Base-by-base conservation (phyloP, 2,888 invertebrate genomes). In the Drosophila meridiana region DNA sequence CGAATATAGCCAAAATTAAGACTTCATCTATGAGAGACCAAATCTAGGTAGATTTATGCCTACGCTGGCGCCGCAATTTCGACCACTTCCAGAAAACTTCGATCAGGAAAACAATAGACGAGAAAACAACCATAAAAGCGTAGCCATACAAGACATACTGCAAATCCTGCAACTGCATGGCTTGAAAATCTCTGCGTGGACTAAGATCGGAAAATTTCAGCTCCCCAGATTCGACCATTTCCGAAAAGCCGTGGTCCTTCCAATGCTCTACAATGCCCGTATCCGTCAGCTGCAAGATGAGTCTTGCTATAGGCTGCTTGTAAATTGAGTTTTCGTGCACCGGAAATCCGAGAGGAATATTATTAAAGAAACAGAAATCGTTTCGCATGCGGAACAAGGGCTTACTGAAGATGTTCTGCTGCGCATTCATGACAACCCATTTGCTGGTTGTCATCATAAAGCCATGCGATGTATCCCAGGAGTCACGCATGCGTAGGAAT, bases 241-340 rank as follows among this genome's bases (percentile, higher is more conserved):
- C 92, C 11, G 69, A 55, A 20, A 90, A 91, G 0, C 81, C 82
- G 13, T 63, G 78, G 1, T 65, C 28, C 0, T 56, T 73, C 91
- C 92, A 92, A 40, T 81, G 71, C 0, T 38, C 47, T 0, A 67
- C 55, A 0, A 92, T 45, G 1, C 92, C 92, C 3, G 79, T 62
- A 2, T 78, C 86, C 2, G 75, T 63, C 5, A 83, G 45, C 26
- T 90, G 80, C 71, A 91, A 20, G 11, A 91, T 91, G 0, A 91
- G 60, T 2, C 60, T 57, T 9, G 82, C 63, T 11, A 92, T n/a
- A 0, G 82, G 76, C 4, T 82, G 63, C 65, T 61, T 74, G 43
- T 82, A 92, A 9, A 92, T 80, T 0, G 91, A 91, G 57, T 91
- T 92, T 48, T 90, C 89, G 0, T 89, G 79, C 2, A 92, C 43